Percentiles rank a stretch among this genome's conserved stretches.
Conservation (phyloP, 2,113 vertebrate genomes). For the Mobula birostris region DNA sequence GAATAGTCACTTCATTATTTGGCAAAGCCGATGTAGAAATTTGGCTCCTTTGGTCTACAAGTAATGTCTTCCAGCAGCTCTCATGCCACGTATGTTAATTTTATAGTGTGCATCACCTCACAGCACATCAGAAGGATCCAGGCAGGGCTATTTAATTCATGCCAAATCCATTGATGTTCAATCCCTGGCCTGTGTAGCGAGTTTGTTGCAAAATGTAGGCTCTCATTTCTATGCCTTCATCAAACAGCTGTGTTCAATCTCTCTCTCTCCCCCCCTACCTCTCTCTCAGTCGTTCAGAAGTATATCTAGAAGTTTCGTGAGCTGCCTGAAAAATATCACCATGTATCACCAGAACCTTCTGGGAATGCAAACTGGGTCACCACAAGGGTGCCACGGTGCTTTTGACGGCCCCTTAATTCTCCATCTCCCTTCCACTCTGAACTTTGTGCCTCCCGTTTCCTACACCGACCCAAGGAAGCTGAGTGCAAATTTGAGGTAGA, state of each 20-base stretch:
- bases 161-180: not conserved
- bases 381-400: no score
- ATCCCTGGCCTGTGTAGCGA: not conserved
- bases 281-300: no score
- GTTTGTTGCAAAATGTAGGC: not conserved
- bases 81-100: not conserved
- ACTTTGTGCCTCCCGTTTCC: no score
- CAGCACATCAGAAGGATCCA: not conserved
- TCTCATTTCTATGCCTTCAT: not conserved
- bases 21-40: not conserved
- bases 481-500: no score
- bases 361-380: no score
- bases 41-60: not conserved
- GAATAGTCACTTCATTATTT: not conserved
- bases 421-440: no score
- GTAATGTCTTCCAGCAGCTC: not conserved
- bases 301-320: no score
- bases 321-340: no score
- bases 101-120: not conserved
- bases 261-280: not conserved
- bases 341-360: no score
- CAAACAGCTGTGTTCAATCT: not conserved
- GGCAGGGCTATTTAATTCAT: not conserved
- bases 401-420: no score
- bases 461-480: no score